These are phyloP conservation scores for Hypomecis punctinalis DNA, from an alignment of 2,888 invertebrate genomes.

Conservation along the genomic window DNA sequence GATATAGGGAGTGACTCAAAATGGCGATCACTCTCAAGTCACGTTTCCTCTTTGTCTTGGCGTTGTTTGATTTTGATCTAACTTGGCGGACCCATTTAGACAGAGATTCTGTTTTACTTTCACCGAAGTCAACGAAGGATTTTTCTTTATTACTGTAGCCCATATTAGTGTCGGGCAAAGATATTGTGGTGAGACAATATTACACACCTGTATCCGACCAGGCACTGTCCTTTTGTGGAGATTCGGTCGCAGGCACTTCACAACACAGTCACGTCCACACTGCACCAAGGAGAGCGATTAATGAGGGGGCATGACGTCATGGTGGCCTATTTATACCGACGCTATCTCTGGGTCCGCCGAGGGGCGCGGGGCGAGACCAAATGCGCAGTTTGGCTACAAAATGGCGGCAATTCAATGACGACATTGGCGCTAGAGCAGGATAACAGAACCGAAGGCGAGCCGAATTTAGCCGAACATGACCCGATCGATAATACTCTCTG, in stretches of 20 bases:
- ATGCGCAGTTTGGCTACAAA: constrained; percentile 71
- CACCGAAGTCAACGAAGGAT: constrained; percentile 79
- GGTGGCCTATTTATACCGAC: constrained; percentile 61
- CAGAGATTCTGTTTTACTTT: constrained; percentile 85
- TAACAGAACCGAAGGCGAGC: constrained; percentile 39
- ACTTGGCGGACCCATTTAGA: constrained; percentile 87
- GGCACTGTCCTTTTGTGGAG: constrained; percentile 68
- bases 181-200: constrained; percentile 68
- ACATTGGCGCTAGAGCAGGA: constrained; percentile 29
- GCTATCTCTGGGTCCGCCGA: constrained; percentile 37
- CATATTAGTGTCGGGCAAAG: constrained; percentile 67
- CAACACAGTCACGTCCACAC: constrained; percentile 68
- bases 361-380: constrained; percentile 49
- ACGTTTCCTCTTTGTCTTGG: constrained; percentile 84
- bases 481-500: constrained; percentile 35
- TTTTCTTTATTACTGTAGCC: constrained; percentile 78
- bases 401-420: constrained; percentile 62
- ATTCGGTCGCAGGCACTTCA: constrained; percentile 62
- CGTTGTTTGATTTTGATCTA: constrained; percentile 85
- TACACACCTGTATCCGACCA: constrained; percentile 83
- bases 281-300: constrained; percentile 56
- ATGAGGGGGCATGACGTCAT: constrained; percentile 75
- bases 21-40: constrained; percentile 88
- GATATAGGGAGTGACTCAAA: constrained; percentile 84
- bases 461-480: constrained; percentile 42